Conservation (phyloP, 2,888 invertebrate genomes). For the Anagyrus pseudococci region DNA sequence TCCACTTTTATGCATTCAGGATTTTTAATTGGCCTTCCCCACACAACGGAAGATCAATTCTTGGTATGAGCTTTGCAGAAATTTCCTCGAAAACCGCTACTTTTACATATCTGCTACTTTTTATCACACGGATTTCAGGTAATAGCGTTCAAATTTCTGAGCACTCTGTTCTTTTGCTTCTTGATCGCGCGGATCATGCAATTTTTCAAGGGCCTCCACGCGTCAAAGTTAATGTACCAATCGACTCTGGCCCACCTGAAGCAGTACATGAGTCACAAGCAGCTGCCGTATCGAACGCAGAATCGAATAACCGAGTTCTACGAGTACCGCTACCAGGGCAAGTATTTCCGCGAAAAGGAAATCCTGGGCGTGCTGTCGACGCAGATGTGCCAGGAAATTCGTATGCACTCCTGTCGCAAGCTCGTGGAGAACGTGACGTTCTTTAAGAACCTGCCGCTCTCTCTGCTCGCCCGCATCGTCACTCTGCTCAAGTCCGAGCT, state of each 20-base stretch:
- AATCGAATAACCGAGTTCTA: conserved; percentile 52
- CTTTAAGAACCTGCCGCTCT: conserved; percentile 64
- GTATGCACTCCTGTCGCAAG: conserved; percentile 65
- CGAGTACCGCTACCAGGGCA: conserved; percentile 54
- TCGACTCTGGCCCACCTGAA: conserved; percentile 50
- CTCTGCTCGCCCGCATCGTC: conserved; percentile 64
- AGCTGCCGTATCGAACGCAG: conserved; percentile 50
- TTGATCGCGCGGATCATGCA: conserved; percentile 50
- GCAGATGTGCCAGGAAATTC: conserved; percentile 62
- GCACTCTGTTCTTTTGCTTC: conserved; percentile 47
- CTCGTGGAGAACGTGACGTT: conserved; percentile 67
- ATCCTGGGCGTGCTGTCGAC: conserved; percentile 53
- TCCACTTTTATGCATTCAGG: conserved; percentile 52
- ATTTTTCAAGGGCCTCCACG: conserved; percentile 50
- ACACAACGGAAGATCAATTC: conserved; percentile 49
- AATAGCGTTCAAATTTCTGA: conserved; percentile 41
- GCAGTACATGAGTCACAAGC: conserved; percentile 56
- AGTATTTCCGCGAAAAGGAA: conserved; percentile 53
- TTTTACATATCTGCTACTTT: too few species aligned
- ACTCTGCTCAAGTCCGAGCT: conserved; percentile 64
- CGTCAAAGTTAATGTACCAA: conserved; percentile 54
- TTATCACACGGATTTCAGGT: too few species aligned
- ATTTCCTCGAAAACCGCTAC: too few species aligned
- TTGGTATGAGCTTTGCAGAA: conserved; percentile 37
- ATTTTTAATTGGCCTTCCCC: conserved; percentile 43